Percentiles rank a stretch among this genome's conserved stretches.
phyloP scores from a whole-genome alignment of 2,797 vertebrate genomes.

The Poeciliopsis turneri region DNA sequence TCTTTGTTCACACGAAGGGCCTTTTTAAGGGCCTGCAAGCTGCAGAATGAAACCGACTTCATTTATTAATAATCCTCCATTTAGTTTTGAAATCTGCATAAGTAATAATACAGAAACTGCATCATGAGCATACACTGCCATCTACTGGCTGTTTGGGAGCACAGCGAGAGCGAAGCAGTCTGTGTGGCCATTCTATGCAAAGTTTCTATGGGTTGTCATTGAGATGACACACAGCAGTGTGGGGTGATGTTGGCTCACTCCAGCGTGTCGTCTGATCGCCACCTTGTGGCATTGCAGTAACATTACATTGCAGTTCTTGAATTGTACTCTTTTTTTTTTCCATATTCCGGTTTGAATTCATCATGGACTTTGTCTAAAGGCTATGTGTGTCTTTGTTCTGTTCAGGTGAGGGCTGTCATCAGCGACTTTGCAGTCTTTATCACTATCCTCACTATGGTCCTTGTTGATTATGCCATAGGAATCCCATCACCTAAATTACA shows the following conservation, averaged over 20 bases:
- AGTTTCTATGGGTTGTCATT: constrained; percentile 54
- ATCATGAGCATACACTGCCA: constrained; percentile 38
- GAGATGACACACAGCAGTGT: constrained; percentile 44
- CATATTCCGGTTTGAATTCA: background rate
- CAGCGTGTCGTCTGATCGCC: constrained; percentile 26
- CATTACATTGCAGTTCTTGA: background rate
- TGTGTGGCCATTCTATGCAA: constrained; percentile 19
- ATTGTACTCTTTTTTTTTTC: no score
- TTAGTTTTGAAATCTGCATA: background rate
- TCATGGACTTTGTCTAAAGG: constrained; percentile 5
- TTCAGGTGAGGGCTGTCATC: constrained; percentile 91
- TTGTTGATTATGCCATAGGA: constrained; percentile 91
- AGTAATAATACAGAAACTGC: background rate
- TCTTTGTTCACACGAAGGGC: background rate
- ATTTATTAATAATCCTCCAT: constrained; percentile 2
- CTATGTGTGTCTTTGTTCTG: constrained; percentile 3
- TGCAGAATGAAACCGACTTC: constrained; percentile 4
- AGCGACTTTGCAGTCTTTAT: constrained; percentile 99
- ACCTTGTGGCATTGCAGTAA: constrained; percentile 47
- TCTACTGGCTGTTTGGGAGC: constrained; percentile 37
- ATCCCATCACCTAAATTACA: constrained; percentile 96
- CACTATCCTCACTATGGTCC: constrained; percentile 95
- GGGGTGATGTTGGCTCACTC: constrained; percentile 35
- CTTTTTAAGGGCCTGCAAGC: background rate
- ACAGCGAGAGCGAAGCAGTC: constrained; percentile 19